Evolutionary conservation across 2,888 invertebrate species (phyloP).

Genomic region (Pinctada fucata): DNA sequence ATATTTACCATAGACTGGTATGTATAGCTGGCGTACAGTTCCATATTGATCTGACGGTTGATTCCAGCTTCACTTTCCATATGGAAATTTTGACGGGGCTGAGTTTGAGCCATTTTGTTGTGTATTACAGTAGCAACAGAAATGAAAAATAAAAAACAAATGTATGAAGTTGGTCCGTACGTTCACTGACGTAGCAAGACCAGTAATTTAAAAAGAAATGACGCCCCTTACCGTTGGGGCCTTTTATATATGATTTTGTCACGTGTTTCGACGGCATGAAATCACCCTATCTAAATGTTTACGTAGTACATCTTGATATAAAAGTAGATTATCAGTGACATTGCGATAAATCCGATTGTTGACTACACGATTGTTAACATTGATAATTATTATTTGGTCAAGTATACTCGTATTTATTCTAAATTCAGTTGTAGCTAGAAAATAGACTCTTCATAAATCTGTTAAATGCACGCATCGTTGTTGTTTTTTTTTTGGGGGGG

Average conservation of each 20-base stretch:
- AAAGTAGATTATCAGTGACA: too few relatives aligned
- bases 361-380: too few relatives aligned
- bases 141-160: conserved; percentile 11
- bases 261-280: neutral
- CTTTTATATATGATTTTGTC: conserved; percentile 3
- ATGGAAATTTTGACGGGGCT: conserved; percentile 77
- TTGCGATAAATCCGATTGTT: too few relatives aligned
- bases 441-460: too few relatives aligned
- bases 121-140: neutral
- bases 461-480: too few relatives aligned
- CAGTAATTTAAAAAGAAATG: conserved; percentile 39
- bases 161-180: conserved; percentile 65
- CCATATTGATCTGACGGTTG: conserved; percentile 77
- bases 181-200: conserved; percentile 76
- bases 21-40: conserved; percentile 75
- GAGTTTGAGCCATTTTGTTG: conserved; percentile 68
- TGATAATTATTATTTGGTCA: too few relatives aligned
- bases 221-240: neutral
- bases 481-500: too few relatives aligned
- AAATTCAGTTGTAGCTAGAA: too few relatives aligned
- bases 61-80: conserved; percentile 74
- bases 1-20: conserved; percentile 76
- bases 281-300: too few relatives aligned
- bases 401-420: too few relatives aligned
- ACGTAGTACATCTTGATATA: too few relatives aligned